Base-by-base conservation (phyloP, 2,797 vertebrate genomes). In the Falco biarmicus region DNA sequence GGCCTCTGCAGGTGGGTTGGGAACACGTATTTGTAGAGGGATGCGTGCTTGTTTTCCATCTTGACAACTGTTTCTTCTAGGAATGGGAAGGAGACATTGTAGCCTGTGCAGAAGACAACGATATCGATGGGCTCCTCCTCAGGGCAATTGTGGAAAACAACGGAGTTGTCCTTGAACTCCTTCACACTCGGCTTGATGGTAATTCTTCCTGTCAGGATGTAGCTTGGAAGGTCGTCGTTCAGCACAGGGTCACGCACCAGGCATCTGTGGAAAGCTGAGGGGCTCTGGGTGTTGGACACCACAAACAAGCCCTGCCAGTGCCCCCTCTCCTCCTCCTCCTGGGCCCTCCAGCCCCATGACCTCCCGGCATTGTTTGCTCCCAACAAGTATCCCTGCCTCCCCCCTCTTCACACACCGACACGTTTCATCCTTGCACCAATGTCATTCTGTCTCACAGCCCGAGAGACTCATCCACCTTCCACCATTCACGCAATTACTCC, bases 31-130 rank as follows among this genome's bases (percentile, higher is more conserved):
- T 98, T 98, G 96, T 99, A 99, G 45, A 99, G 98, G 18, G 93
- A 97, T 1, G 98, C 96, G 3, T 98, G 98, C 77, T 98, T 97
- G 9, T 98, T 98, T 82, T 98, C 96, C 61, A 98, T 97, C 76
- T 95, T 97, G 80, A 98, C 3, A 2, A 98, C 17, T 1, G 93
- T 90, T 43, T 98, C 89, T 13, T 99, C 98, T n/a, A 99, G 97
- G 97, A 99, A 99, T 4, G 98, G 98, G 87, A 99, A 99, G 66
- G 97, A 97, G 93, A 97, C 80, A 3, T 93, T 89, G 93, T 99
- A 99, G 5, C 99, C 98, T 1, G 98, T 99, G 96, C 98, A 98
- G 91, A 99, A 99, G 66, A 99, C 93, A 1, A 98, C 94, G 0
- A 97, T 82, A 54, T 99, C 98, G 11, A 99, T 75, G 82, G 98